Conservation (phyloP, 2,888 invertebrate species). For the Andrena fulva region DNA sequence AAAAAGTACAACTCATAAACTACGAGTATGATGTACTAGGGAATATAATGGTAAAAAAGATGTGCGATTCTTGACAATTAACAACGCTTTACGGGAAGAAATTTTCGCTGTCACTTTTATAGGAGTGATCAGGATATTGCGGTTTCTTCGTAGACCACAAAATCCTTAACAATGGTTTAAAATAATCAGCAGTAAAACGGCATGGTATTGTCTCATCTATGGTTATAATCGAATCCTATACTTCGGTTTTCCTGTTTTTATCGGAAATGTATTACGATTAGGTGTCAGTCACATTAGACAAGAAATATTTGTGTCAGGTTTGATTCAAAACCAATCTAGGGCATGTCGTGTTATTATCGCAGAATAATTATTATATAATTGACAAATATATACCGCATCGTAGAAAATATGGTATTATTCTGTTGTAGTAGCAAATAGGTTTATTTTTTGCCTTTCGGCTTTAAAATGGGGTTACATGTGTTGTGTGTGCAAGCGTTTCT, state of each 20-base stretch:
- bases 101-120: conserved; percentile 34
- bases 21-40: not conserved
- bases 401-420: too few species aligned
- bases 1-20: too few species aligned
- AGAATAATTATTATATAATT: too few species aligned
- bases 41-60: not conserved
- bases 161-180: conserved; percentile 40
- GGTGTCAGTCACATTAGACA: too few species aligned
- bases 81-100: not conserved
- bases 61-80: not conserved
- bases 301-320: too few species aligned
- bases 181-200: not conserved
- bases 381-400: too few species aligned
- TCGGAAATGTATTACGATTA: conserved; percentile 37
- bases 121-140: conserved; percentile 46
- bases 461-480: too few species aligned
- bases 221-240: conserved; percentile 20
- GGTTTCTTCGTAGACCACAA: conserved; percentile 57
- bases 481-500: too few species aligned
- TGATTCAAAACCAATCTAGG: too few species aligned
- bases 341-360: too few species aligned
- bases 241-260: conserved; percentile 62
- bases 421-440: too few species aligned
- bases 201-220: not conserved
- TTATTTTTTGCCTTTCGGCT: too few species aligned